A percentile compares a stretch with the other conserved stretches of the same genome.
These are phyloP conservation scores for Ariopsis seemanni DNA, from an alignment of 2,113 vertebrate species.

Conservation along the genomic window DNA sequence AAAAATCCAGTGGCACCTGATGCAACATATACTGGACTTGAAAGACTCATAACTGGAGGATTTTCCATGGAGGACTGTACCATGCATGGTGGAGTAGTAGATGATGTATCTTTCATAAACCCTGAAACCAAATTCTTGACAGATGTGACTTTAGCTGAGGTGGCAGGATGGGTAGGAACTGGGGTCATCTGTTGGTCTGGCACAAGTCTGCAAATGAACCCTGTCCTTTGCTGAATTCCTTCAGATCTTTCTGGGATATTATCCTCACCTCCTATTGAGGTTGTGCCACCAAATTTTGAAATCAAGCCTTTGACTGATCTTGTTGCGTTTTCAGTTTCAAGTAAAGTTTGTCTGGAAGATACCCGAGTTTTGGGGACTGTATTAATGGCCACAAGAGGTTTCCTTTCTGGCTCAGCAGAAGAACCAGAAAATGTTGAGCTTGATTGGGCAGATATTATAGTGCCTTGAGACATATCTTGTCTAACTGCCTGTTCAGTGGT, in stretches of 20 bases:
- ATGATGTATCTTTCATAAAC: constrained; percentile 4
- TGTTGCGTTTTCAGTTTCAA: constrained; percentile 30
- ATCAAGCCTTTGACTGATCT: constrained; percentile 64
- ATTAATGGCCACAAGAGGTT: constrained; percentile 24
- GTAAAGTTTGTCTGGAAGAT: constrained; percentile 36
- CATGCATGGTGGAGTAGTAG: constrained; percentile 9
- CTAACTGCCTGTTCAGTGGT: neutral
- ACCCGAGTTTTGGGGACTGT: constrained; percentile 11
- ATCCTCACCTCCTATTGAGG: constrained; percentile 16
- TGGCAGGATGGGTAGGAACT: neutral
- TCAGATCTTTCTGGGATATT: constrained; percentile 21
- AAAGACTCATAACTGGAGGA: neutral
- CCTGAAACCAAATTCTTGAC: constrained; percentile 5
- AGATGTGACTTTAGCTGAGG: constrained; percentile 1
- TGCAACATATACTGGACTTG: neutral
- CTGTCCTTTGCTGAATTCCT: neutral
- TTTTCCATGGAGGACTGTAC: neutral
- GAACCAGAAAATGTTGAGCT: neutral
- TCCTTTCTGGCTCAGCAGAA: neutral
- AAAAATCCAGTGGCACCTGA: neutral
- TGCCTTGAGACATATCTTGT: constrained; percentile 6
- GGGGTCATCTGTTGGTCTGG: neutral
- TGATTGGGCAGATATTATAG: neutral
- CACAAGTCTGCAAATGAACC: neutral
- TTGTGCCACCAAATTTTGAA: constrained; percentile 58